A percentile compares a stretch with the other conserved stretches of the same genome.
Evolutionary conservation across 2,797 vertebrate genomes (phyloP).

Genomic region (Gadopsis bispinosus): DNA sequence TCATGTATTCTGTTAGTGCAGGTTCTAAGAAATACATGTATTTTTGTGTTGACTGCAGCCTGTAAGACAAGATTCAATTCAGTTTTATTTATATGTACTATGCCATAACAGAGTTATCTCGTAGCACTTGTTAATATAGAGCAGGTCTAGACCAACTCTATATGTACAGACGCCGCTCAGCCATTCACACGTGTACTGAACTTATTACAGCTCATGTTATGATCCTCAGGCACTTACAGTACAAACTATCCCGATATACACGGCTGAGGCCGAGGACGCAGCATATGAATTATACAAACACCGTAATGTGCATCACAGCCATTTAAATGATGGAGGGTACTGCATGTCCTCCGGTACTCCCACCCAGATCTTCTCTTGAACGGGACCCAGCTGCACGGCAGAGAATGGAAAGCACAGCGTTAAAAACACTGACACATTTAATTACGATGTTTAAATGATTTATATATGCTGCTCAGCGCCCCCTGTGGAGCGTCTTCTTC

Average conservation of each 20-base stretch:
- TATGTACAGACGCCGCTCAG: not conserved
- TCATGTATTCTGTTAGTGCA: constrained; percentile 27
- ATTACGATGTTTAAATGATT: constrained; percentile 47
- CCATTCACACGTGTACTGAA: not conserved
- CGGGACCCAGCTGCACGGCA: not conserved
- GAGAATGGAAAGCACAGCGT: not conserved
- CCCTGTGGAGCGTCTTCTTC: constrained; percentile 12
- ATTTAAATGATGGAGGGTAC: not conserved
- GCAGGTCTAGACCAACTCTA: too few relatives aligned
- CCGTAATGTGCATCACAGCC: not conserved
- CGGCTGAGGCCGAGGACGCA: not conserved
- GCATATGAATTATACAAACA: constrained; percentile 32
- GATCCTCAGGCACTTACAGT: constrained; percentile 20
- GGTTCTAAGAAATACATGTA: not conserved
- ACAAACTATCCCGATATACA: constrained; percentile 16
- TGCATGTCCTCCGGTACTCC: not conserved
- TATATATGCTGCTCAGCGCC: constrained; percentile 15
- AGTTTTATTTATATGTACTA: too few relatives aligned
- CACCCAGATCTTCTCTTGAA: not conserved
- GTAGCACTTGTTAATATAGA: too few relatives aligned
- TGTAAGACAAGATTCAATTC: not conserved
- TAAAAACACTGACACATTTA: constrained; percentile 39
- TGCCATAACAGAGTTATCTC: too few relatives aligned
- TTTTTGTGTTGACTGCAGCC: not conserved
- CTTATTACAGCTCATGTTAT: constrained; percentile 32